Percentiles rank a stretch among this genome's conserved stretches.
Conservation (phyloP, 2,113 vertebrate genomes). For the Sceloporus undulatus region DNA sequence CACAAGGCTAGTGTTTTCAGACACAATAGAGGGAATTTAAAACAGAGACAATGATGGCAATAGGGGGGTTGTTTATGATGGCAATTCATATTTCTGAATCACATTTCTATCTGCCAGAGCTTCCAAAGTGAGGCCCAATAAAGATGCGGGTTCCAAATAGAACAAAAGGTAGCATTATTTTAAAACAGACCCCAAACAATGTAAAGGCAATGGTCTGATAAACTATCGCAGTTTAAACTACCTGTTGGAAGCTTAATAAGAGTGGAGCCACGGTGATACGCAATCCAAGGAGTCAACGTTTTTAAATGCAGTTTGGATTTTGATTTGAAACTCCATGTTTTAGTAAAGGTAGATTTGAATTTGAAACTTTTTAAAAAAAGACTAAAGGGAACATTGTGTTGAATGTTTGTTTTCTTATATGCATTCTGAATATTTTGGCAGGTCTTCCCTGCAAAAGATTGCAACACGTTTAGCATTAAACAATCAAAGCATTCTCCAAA, state of each 20-base stretch:
- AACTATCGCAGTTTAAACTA: no score
- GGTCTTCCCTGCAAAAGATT: background rate
- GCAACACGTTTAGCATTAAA: background rate
- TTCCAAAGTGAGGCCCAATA: background rate
- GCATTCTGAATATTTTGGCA: background rate
- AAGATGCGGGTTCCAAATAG: background rate
- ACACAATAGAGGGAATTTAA: background rate
- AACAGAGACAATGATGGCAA: background rate
- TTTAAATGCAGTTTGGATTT: conserved; percentile 4
- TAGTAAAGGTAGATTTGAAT: background rate
- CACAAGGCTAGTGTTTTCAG: background rate
- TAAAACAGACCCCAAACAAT: background rate
- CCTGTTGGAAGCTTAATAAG: no score
- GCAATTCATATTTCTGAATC: no score
- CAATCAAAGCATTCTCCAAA: conserved; percentile 4
- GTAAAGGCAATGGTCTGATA: no score
- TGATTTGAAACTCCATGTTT: background rate
- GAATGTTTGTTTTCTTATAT: background rate
- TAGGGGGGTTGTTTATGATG: no score
- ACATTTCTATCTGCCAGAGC: background rate
- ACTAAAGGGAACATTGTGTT: background rate
- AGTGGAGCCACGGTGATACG: no score
- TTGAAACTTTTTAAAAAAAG: background rate
- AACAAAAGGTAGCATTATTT: background rate
- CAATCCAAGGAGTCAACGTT: no score